Percentiles rank a stretch among this genome's conserved stretches.
phyloP scores from a whole-genome alignment of 2,888 invertebrate genomes.

The Cylloceria caligata region DNA sequence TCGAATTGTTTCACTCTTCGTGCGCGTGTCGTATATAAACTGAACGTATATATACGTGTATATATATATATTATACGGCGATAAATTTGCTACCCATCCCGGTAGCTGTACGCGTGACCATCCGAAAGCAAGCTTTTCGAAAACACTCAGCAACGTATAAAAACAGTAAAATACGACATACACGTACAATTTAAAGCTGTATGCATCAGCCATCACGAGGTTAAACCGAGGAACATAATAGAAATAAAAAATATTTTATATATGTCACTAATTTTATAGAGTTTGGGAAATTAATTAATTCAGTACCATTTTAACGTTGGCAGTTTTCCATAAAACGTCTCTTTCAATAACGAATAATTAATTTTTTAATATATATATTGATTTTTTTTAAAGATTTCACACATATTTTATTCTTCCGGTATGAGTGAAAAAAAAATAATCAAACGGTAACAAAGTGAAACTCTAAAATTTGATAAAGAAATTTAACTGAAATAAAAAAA shows the following conservation, averaged over 20 bases:
- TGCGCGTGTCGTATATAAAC: neutral
- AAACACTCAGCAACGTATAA: constrained; percentile 23
- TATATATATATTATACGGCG: neutral
- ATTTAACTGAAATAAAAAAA: neutral
- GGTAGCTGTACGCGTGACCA: neutral
- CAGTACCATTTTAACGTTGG: neutral
- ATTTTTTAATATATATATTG: no score
- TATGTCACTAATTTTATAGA: neutral
- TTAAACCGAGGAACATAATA: neutral
- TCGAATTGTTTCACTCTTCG: neutral
- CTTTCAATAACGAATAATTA: neutral
- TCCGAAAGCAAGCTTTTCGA: constrained; percentile 37
- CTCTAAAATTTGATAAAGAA: neutral
- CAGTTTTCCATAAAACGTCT: neutral
- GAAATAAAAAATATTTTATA: neutral
- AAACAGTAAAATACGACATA: constrained; percentile 13
- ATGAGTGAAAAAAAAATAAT: no score
- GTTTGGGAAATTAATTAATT: neutral
- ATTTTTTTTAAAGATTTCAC: no score
- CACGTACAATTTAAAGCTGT: neutral
- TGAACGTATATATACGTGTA: neutral
- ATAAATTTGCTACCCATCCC: constrained; percentile 33
- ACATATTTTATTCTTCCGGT: no score
- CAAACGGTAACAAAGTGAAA: no score
- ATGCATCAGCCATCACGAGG: neutral